Conservation (phyloP, 2,797 vertebrate species). For the Vultur gryphus region DNA sequence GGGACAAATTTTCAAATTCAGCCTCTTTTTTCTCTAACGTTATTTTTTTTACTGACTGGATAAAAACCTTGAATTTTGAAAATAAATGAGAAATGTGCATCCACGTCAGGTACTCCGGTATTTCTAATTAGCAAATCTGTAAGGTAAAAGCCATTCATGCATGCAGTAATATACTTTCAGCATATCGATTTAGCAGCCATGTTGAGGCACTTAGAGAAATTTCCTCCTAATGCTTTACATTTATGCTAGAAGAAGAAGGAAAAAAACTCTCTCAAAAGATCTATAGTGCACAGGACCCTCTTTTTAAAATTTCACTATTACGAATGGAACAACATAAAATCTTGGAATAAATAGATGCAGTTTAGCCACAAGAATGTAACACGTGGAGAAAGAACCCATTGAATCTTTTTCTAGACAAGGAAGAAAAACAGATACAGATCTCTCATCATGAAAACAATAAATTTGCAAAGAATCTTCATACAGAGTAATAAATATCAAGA, state of each 20-base stretch:
- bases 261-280: slow-evolving; percentile 10
- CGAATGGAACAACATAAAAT: not conserved
- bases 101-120: slow-evolving; percentile 6
- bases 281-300: not conserved
- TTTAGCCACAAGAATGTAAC: slow-evolving; percentile 25
- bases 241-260: slow-evolving; percentile 29
- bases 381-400: not conserved
- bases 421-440: slow-evolving; percentile 26
- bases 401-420: slow-evolving; percentile 4
- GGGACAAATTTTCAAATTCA: not conserved
- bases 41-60: not conserved
- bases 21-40: not conserved
- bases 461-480: slow-evolving; percentile 41
- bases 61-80: not conserved
- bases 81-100: not conserved
- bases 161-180: slow-evolving; percentile 54
- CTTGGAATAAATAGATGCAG: slow-evolving; percentile 1
- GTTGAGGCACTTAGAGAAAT: slow-evolving; percentile 59
- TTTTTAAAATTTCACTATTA: slow-evolving; percentile 1
- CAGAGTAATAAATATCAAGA: slow-evolving; percentile 40
- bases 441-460: slow-evolving; percentile 34
- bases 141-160: slow-evolving; percentile 55
- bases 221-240: slow-evolving; percentile 46
- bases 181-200: slow-evolving; percentile 43
- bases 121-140: slow-evolving; percentile 31